Evolutionary conservation across 2,113 vertebrate species (phyloP).

Genomic region (Acrocephalus arundinaceus): DNA sequence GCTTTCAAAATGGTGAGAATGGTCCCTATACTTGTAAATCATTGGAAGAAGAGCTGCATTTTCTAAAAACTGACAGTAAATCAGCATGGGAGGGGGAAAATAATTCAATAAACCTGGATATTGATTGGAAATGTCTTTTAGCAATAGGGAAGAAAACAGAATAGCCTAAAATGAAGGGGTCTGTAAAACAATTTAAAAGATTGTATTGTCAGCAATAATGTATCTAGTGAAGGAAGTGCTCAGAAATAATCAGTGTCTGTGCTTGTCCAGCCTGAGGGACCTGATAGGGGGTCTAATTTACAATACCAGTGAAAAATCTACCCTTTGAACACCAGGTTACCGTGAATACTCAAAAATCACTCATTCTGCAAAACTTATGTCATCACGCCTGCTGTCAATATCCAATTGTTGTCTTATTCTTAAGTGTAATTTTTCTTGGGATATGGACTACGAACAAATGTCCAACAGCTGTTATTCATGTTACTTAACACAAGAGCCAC

Average conservation of each 20-base stretch:
- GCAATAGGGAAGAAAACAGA: not conserved
- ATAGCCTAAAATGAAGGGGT: constrained; percentile 20
- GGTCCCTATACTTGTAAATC: not conserved
- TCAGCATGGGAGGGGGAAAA: not conserved
- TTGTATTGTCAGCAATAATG: not conserved
- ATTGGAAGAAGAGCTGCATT: not conserved
- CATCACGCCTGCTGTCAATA: not conserved
- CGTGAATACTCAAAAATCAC: constrained; percentile 3
- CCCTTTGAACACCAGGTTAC: not conserved
- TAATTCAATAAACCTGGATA: not conserved
- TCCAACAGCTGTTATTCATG: not conserved
- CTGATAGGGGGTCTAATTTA: constrained; percentile 3
- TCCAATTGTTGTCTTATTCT: not conserved
- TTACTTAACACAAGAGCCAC: constrained; percentile 1
- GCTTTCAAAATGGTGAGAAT: not conserved
- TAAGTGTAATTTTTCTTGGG: not conserved
- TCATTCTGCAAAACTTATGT: not conserved
- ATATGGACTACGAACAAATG: not conserved
- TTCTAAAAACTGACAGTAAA: not conserved
- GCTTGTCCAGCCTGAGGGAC: not conserved
- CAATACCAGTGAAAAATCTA: not conserved
- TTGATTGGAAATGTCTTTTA: constrained; percentile 29
- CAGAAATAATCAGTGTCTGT: not conserved
- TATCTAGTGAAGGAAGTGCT: not conserved
- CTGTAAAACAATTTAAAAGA: constrained; percentile 3